Evolutionary conservation across 2,888 invertebrate genomes (phyloP), one percentile per base, ranked within the genome.

Genomic region (Heliconius aoede): DNA sequence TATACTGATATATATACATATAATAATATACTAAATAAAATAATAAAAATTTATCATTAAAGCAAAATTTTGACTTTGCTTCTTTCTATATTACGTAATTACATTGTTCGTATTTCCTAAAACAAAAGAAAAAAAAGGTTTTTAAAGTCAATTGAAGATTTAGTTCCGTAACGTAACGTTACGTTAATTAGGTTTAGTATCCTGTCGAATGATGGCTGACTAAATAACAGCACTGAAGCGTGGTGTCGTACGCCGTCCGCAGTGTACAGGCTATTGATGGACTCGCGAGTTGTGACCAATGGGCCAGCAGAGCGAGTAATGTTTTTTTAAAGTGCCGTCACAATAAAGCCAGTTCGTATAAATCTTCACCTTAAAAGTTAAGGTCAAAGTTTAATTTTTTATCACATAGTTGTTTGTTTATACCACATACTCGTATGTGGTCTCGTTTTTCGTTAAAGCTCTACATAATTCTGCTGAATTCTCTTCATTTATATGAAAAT

Each of bases 271-370:
- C 83, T 79, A 88, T 88, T 87, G 84, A 86, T 81, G 80, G 79
- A 80, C 81, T 87, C 89, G 91, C 92, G 87, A 80, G 81, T 87
- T 89, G 91, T 92, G 87, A 86, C 93, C 81, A 90, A 91, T 82
- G 77, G 85, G 73, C 74, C 88, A 88, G 81, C 84, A 80, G 87
- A 90, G 82, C 92, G 89, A 79, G 80, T 90, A 92, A 92, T 89
- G 82, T 83, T 84, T 82, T n/a, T 83, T 79, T 85, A 86, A 88
- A 85, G 81, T 84, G 85, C 83, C 85, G 84, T 81, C 84, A 85
- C 36, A 40, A 65, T 40, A 65, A 65, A 40, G 65, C 3, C 11
- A 26, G 65, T 65, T 40, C 65, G 7, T 36, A 15, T 13, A 36
- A 3, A 24, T 11, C 24, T 65, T 65, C 24, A 65, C 65, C 65